Evolutionary conservation across 2,113 vertebrate species (phyloP), one percentile per base, ranked within the genome.

Genomic region (Apteryx mantelli): DNA sequence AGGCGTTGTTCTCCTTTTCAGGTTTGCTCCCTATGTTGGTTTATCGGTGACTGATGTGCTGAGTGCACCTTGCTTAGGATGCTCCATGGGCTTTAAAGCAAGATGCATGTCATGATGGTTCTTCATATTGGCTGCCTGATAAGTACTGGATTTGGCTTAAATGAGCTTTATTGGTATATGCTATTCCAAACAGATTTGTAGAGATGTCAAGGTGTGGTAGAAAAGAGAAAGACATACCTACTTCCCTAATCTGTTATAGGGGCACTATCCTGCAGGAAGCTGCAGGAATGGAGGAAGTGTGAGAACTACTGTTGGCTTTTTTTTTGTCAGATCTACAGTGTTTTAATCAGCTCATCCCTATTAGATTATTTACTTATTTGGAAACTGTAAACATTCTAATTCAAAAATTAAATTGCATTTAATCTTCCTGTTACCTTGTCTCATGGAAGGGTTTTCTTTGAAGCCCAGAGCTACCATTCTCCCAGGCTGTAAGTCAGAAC

Each of bases 41-140:
- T 63, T 32, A 52, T 19, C 28, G 9, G 24, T 0, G 2, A 11
- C 12, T 12, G 58, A 68, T 58, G 14, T 14, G 12, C 6, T 0
- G 0, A 34, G 28, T 6, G 14, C n/a, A 25, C 24, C 28, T 71
- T 3, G 1, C 6, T 28, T 12, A 5, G 19, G 34, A 7, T 3
- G 11, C 16, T 71, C 15, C 7, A 1, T 2, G 18, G 13, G 4
- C 38, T 90, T 73, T 79, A 40, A 60, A 80, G 25, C 14, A 11
- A 5, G 18, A 9, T 42, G 25, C 5, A 5, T 48, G 15, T 84
- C 6, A 7, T 1, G 2, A 10, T 38, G 48, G 21, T 15, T 48
- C 1, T 22, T 58, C 40, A 21, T 28, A 17, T 26, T 40, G 40
- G 7, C 26, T 74, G 32, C 70, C 69, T 50, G 56, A 38, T 22